These are phyloP conservation scores for Laspeyria flexula DNA, from an alignment of 2,888 invertebrate species.

Conservation along the genomic window DNA sequence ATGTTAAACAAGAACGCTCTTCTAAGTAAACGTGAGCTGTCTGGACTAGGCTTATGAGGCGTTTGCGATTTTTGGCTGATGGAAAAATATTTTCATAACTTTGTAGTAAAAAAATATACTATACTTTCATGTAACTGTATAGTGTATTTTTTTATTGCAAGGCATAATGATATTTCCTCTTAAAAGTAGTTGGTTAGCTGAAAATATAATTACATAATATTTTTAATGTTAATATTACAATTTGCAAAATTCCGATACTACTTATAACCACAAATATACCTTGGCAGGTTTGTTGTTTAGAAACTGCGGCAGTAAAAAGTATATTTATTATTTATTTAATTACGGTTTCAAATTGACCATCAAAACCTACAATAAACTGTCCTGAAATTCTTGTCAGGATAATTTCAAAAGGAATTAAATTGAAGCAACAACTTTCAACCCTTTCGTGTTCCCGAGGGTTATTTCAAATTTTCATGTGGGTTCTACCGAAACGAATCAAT, in stretches of 20 bases:
- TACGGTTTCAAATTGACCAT: neutral
- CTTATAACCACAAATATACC: too few species aligned
- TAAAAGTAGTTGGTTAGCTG: too few species aligned
- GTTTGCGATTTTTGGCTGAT: constrained; percentile 2
- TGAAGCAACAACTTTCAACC: constrained; percentile 1
- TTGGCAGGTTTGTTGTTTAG: too few species aligned
- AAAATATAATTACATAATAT: too few species aligned
- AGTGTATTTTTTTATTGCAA: too few species aligned
- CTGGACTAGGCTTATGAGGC: neutral
- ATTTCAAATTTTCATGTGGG: constrained; percentile 18
- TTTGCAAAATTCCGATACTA: too few species aligned
- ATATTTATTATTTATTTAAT: too few species aligned
- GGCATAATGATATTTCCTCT: too few species aligned
- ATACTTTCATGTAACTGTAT: too few species aligned
- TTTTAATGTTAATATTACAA: too few species aligned
- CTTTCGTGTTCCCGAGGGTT: constrained; percentile 4
- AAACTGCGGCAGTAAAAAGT: too few species aligned
- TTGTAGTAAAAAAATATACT: too few species aligned
- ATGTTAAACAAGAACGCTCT: constrained; percentile 61
- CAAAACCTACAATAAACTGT: neutral
- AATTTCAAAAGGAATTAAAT: neutral
- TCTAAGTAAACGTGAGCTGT: constrained; percentile 59
- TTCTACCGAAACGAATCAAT: constrained; percentile 20
- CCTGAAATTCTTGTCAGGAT: neutral
- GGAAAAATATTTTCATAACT: neutral